These are phyloP conservation scores for Tragelaphus scriptus DNA, from an alignment of 2,113 vertebrate species.

Conservation along the genomic window DNA sequence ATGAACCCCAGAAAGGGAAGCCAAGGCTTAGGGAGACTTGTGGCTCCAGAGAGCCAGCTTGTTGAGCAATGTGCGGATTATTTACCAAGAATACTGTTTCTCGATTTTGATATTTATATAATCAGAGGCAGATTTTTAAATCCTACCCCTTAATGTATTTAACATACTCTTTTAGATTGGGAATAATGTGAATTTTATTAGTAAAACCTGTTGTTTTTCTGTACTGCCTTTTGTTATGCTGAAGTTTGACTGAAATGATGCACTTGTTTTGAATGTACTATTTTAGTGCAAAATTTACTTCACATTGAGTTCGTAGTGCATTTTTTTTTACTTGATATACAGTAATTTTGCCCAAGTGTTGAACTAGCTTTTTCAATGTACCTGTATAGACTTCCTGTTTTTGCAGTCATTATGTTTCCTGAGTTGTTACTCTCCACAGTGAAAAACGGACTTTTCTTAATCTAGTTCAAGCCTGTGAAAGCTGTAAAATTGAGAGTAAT, in stretches of 20 bases:
- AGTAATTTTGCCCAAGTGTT: constrained; percentile 50
- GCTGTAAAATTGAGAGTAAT: not conserved
- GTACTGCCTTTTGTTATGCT: not conserved
- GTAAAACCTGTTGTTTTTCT: constrained; percentile 11
- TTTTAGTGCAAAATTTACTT: not conserved
- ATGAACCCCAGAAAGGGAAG: constrained; percentile 81
- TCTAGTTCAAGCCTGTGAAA: not conserved
- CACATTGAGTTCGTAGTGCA: not conserved
- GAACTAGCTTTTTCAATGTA: not conserved
- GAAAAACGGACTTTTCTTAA: not conserved
- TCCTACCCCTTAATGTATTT: constrained; percentile 16
- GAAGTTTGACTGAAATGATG: constrained; percentile 45
- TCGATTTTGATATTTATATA: constrained; percentile 18
- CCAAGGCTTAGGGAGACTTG: constrained; percentile 70
- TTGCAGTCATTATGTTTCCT: not conserved
- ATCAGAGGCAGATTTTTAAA: constrained; percentile 30
- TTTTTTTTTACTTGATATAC: not conserved
- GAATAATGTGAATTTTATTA: constrained; percentile 43
- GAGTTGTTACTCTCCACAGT: not conserved
- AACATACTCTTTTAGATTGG: constrained; percentile 40
- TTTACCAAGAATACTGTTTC: constrained; percentile 38
- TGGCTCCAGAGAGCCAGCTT: constrained; percentile 34
- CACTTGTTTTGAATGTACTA: not conserved
- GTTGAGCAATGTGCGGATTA: constrained; percentile 37
- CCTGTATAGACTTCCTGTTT: not conserved